Evolutionary conservation across 2,888 invertebrate species (phyloP).

Genomic region (Atrina japonica): DNA sequence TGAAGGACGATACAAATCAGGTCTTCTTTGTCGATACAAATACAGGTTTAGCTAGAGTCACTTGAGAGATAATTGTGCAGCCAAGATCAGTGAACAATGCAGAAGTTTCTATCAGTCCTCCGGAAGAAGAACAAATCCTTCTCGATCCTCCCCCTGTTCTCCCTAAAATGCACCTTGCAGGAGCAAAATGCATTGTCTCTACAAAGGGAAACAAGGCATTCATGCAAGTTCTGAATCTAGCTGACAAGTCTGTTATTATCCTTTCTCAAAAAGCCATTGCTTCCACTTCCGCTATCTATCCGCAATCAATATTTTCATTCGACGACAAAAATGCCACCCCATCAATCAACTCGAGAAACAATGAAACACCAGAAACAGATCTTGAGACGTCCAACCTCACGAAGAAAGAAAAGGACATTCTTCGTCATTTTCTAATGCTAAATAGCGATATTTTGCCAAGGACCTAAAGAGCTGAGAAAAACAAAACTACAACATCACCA

Average conservation of each 20-base stretch:
- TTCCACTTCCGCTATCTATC: neutral
- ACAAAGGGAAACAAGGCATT: neutral
- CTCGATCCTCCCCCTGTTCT: conserved; percentile 3
- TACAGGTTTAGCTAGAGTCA: neutral
- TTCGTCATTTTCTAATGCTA: neutral
- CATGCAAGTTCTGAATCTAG: neutral
- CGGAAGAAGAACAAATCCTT: neutral
- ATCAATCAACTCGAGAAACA: neutral
- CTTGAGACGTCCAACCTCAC: neutral
- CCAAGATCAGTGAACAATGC: neutral
- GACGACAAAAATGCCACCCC: neutral
- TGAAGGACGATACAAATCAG: neutral
- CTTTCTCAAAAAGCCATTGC: no score
- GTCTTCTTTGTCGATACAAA: neutral
- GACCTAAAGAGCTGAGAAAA: no score
- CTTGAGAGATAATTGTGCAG: neutral
- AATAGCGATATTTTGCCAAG: neutral
- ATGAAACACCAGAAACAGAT: no score
- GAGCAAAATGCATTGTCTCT: neutral
- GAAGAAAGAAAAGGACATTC: neutral
- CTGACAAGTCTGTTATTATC: no score
- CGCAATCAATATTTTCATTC: neutral
- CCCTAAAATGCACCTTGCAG: neutral
- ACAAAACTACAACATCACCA: no score
- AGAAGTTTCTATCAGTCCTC: neutral